Conservation (phyloP, 1,140 invertebrate genomes). For the Psix sp. region DNA sequence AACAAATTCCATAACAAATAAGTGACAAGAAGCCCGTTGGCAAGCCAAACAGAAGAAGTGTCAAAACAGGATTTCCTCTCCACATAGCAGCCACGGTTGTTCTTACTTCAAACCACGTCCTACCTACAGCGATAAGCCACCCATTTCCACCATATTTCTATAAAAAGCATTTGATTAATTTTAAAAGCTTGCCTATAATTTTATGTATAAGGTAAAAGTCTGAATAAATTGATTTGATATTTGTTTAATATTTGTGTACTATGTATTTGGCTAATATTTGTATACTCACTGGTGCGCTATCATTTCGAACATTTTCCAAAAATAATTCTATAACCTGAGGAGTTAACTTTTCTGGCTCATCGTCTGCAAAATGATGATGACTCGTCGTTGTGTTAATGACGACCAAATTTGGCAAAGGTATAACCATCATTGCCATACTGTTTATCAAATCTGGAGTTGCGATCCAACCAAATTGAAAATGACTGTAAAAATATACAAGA, state of each 20-base stretch:
- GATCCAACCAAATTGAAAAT: conserved; percentile 96
- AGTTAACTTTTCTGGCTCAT: conserved; percentile 87
- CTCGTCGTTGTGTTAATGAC: conserved; percentile 93
- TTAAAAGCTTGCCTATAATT: too few species aligned
- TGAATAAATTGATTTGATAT: too few species aligned
- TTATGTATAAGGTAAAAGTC: conserved; percentile 5
- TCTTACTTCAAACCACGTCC: conserved; percentile 87
- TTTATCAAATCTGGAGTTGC: conserved; percentile 91
- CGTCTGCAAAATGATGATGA: conserved; percentile 92
- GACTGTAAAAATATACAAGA: conserved; percentile 64
- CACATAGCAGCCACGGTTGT: conserved; percentile 89
- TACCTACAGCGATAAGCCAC: conserved; percentile 83
- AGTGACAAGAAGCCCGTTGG: conserved; percentile 94
- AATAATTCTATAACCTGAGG: conserved; percentile 87
- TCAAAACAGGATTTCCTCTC: conserved; percentile 92
- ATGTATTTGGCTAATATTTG: conserved; percentile 7
- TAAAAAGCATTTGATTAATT: conserved; percentile 48
- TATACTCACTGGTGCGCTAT: conserved; percentile 82
- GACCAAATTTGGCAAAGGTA: conserved; percentile 90
- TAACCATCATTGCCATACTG: conserved; percentile 90
- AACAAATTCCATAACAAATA: conserved; percentile 95
- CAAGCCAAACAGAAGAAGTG: conserved; percentile 90
- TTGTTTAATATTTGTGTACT: too few species aligned
- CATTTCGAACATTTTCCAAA: conserved; percentile 85
- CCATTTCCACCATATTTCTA: conserved; percentile 90